Evolutionary conservation across 1,140 invertebrate genomes (phyloP).

Genomic region (Sitodiplosis mosellana): DNA sequence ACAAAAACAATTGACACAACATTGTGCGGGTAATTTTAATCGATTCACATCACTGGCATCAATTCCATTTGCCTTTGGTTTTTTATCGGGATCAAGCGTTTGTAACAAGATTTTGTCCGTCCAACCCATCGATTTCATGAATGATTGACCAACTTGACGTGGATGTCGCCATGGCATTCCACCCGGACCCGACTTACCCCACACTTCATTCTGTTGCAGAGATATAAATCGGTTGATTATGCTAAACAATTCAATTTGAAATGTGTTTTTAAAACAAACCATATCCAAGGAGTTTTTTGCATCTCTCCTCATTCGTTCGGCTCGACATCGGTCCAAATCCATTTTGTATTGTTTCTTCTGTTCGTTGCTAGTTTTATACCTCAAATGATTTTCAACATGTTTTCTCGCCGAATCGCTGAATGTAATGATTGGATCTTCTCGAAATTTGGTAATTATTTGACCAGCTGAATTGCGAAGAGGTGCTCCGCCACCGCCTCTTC

Average conservation of each 20-base stretch:
- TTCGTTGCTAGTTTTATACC: conserved; percentile 26
- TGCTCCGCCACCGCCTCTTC: conserved; percentile 17
- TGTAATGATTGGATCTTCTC: conserved; percentile 29
- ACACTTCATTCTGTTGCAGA: conserved; percentile 22
- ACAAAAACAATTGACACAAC: conserved; percentile 1
- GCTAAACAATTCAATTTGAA: too few relatives aligned
- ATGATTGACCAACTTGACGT: conserved; percentile 33
- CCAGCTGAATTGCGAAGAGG: conserved; percentile 20
- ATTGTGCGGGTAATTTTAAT: background rate
- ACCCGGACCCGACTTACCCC: conserved; percentile 35
- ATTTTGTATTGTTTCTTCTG: conserved; percentile 22
- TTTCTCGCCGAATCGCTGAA: conserved; percentile 26
- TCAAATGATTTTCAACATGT: conserved; percentile 28
- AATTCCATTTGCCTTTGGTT: background rate
- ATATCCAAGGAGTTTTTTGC: too few relatives aligned
- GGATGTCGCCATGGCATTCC: conserved; percentile 39
- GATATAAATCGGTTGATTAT: too few relatives aligned
- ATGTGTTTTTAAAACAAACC: too few relatives aligned
- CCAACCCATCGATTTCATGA: conserved; percentile 34
- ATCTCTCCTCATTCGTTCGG: too few relatives aligned
- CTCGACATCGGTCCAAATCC: conserved; percentile 17
- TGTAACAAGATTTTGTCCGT: background rate
- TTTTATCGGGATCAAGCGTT: background rate
- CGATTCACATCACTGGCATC: background rate
- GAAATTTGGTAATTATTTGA: conserved; percentile 23